These are phyloP conservation scores for Acrocephalus scirpaceus DNA, from an alignment of 2,797 vertebrate genomes.

Conservation along the genomic window DNA sequence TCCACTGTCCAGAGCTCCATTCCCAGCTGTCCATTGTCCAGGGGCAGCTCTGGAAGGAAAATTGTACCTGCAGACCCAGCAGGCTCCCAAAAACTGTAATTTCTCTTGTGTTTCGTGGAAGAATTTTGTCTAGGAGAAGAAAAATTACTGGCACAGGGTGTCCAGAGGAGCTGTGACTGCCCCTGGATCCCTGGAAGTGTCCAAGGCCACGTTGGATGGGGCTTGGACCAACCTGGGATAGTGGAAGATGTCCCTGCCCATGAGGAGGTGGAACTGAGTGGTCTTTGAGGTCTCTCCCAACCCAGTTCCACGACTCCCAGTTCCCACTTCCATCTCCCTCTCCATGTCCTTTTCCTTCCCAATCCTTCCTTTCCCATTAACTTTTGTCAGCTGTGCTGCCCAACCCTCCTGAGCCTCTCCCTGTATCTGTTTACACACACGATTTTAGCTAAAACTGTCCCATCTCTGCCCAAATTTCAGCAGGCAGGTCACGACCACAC, in stretches of 20 bases:
- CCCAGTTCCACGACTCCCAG: background rate
- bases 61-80: background rate
- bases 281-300: background rate
- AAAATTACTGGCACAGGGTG: background rate
- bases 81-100: background rate
- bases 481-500: background rate
- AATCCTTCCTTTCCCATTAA: background rate
- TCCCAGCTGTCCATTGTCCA: background rate
- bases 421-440: accelerated
- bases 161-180: background rate
- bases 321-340: background rate
- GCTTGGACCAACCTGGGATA: accelerated
- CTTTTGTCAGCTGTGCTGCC: background rate
- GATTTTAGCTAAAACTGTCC: background rate
- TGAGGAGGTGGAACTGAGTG: background rate
- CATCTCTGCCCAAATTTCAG: background rate
- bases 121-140: background rate
- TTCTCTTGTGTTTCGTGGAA: background rate
- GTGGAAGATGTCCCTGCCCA: background rate
- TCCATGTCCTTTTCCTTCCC: background rate
- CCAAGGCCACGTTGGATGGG: accelerated
- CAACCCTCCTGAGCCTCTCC: background rate
- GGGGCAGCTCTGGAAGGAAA: background rate
- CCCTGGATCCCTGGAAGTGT: background rate
- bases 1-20: background rate